These are phyloP conservation scores for Bucorvus abyssinicus DNA, from an alignment of 2,797 vertebrate genomes.

Conservation along the genomic window DNA sequence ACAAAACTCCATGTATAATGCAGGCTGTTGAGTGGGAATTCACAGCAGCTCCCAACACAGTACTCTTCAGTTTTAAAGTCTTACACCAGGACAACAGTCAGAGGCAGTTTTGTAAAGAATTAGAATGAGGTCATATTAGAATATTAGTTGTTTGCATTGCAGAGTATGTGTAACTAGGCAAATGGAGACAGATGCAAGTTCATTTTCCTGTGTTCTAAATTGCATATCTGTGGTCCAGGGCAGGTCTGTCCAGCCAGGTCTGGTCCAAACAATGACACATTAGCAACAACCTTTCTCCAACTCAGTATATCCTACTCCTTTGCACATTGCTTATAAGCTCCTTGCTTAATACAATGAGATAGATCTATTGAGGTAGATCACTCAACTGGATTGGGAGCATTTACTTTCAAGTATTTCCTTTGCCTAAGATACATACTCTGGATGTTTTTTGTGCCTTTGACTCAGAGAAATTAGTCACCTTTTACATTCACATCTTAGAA, in stretches of 20 bases:
- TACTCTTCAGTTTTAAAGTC: background rate
- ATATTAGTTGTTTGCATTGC: background rate
- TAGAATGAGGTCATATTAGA: background rate
- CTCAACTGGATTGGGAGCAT: background rate
- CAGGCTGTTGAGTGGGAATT: background rate
- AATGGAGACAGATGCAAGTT: background rate
- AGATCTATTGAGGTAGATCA: background rate
- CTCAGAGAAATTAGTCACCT: background rate
- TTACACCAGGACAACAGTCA: background rate
- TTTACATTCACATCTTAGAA: background rate
- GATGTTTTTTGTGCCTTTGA: background rate
- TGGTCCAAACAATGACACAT: background rate
- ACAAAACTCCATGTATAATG: background rate
- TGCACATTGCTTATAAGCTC: background rate
- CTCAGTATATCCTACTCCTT: background rate
- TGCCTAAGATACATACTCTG: accelerated
- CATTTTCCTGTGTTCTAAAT: background rate
- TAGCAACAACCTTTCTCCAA: background rate
- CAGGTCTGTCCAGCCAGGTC: background rate
- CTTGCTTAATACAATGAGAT: background rate
- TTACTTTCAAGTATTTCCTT: background rate
- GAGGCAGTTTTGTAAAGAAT: background rate
- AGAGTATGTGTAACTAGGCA: background rate
- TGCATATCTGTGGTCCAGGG: background rate
- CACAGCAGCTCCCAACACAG: background rate